These are phyloP conservation scores for Athalia circularis DNA, from an alignment of 2,888 invertebrate genomes.

Conservation along the genomic window DNA sequence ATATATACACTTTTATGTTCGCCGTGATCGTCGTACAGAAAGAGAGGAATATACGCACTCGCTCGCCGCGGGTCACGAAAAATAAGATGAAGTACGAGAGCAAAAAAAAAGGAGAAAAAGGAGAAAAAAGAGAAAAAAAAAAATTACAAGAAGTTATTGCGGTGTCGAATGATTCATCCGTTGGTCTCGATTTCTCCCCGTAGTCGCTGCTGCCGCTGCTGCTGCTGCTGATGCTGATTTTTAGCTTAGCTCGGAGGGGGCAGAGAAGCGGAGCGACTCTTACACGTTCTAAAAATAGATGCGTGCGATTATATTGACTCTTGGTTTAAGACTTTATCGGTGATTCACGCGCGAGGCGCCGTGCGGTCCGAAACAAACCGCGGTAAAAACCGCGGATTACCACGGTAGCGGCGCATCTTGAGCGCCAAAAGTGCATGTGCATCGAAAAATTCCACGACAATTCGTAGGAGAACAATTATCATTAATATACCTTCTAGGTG, in stretches of 20 bases:
- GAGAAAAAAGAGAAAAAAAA: background rate
- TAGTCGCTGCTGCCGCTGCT: no score
- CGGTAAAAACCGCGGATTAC: background rate
- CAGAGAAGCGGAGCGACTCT: no score
- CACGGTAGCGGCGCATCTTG: background rate
- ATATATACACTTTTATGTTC: no score
- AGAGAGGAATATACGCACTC: no score
- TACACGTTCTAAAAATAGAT: conserved; percentile 25
- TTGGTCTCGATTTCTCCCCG: background rate
- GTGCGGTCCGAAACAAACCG: background rate
- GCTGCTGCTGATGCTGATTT: background rate
- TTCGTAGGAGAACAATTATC: no score
- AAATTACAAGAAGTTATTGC: background rate
- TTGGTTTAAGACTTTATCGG: conserved; percentile 18
- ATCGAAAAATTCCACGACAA: no score
- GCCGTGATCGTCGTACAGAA: no score
- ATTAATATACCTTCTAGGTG: no score
- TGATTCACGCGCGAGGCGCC: conserved; percentile 20
- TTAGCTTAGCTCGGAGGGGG: background rate
- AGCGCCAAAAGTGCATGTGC: background rate
- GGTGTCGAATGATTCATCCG: background rate
- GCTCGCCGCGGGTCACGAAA: no score
- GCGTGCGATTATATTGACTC: conserved; percentile 6
- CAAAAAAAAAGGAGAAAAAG: background rate
- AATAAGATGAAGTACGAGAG: background rate